phyloP scores from a whole-genome alignment of 2,888 invertebrate species.

The Drosophila recens region DNA sequence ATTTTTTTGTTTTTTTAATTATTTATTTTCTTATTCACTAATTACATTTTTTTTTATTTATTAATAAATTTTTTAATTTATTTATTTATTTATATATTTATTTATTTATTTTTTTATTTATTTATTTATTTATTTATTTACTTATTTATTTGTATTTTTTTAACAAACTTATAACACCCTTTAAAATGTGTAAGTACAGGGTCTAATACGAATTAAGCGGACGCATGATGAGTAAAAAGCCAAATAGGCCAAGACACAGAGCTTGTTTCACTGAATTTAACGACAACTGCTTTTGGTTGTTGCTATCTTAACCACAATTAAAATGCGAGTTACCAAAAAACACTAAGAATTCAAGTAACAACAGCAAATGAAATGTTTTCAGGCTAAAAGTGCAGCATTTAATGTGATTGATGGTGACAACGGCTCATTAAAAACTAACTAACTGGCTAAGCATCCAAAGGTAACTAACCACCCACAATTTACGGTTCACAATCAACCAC shows the following conservation, averaged over 20 bases:
- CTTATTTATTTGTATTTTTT: too few relatives aligned
- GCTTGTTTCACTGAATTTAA: slow-evolving; percentile 56
- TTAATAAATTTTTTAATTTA: too few relatives aligned
- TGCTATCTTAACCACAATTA: slow-evolving; percentile 36
- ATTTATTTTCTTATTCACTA: too few relatives aligned
- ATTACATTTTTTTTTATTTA: too few relatives aligned
- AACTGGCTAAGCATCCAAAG: background rate
- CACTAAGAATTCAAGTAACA: background rate
- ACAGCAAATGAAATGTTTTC: slow-evolving; percentile 8
- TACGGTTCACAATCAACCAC: background rate
- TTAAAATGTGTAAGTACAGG: background rate
- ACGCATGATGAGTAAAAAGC: slow-evolving; percentile 51
- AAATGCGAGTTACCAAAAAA: slow-evolving; percentile 46
- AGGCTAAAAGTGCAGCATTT: slow-evolving; percentile 6
- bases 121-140: too few relatives aligned
- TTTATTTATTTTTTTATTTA: too few relatives aligned
- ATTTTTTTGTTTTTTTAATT: too few relatives aligned
- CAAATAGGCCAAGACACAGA: slow-evolving; percentile 41
- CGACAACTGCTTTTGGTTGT: slow-evolving; percentile 42
- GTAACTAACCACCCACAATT: slow-evolving; percentile 3
- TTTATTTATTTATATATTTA: too few relatives aligned
- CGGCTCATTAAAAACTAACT: slow-evolving; percentile 22
- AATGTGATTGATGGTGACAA: background rate
- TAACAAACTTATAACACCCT: background rate
- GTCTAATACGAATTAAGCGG: slow-evolving; percentile 40